Percentiles rank a stretch among this genome's conserved stretches.
Conservation (phyloP, 2,888 invertebrate genomes). For the Pristionchus maxplancki region DNA sequence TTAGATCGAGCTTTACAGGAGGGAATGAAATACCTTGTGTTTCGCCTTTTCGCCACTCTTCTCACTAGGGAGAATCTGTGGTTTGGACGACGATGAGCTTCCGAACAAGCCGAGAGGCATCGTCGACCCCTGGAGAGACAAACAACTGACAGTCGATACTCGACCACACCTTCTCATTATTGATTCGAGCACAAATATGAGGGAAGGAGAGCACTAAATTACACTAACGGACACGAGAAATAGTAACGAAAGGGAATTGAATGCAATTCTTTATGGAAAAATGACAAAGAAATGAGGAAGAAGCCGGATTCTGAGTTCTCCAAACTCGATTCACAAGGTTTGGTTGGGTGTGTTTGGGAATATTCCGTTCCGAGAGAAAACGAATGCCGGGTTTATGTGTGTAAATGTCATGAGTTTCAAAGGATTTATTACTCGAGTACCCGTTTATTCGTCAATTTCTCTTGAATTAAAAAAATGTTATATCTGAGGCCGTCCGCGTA, state of each 20-base stretch:
- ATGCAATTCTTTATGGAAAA: background rate
- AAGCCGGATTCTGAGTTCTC: background rate
- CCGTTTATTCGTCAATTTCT: background rate
- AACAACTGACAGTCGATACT: slow-evolving; percentile 8
- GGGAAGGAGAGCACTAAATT: background rate
- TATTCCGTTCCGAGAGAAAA: background rate
- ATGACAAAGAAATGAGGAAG: background rate
- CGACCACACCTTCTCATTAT: background rate
- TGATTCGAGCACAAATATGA: background rate
- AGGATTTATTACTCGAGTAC: background rate
- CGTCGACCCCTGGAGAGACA: background rate
- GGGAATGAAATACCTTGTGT: background rate
- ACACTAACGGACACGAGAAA: background rate
- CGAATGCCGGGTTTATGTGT: background rate
- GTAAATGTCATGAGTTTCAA: background rate
- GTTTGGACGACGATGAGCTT: slow-evolving; percentile 47
- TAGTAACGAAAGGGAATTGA: background rate
- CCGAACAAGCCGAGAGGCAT: slow-evolving; percentile 52
- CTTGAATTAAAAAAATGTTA: background rate
- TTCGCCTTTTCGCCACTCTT: slow-evolving; percentile 42
- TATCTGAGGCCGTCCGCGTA: too few species aligned
- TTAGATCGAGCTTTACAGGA: too few species aligned
- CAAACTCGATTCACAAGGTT: background rate
- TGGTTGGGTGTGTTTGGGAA: too few species aligned
- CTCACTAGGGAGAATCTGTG: slow-evolving; percentile 49